Conservation (phyloP, 1,140 invertebrate species). For the Akabosia matsudoensis region DNA sequence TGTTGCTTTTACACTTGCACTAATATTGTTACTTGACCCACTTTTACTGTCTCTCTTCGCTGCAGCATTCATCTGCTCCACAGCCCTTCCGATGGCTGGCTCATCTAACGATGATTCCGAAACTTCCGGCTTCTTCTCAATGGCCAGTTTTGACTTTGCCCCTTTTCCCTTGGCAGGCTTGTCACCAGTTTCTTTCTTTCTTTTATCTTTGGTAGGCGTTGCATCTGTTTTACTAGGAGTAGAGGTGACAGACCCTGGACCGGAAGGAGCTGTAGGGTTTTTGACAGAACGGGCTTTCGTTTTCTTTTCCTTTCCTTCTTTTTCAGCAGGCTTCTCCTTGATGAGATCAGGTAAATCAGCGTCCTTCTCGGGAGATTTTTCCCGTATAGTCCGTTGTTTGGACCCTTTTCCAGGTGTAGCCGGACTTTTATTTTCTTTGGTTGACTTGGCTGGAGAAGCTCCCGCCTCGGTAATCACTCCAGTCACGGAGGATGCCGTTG, state of each 20-base stretch:
- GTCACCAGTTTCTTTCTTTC: conserved; percentile 21
- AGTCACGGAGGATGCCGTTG: conserved; percentile 33
- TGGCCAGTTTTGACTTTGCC: conserved; percentile 38
- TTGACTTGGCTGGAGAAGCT: conserved; percentile 26
- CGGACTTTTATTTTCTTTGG: conserved; percentile 37
- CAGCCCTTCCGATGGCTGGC: conserved; percentile 23
- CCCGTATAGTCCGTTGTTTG: conserved; percentile 24
- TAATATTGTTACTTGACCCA: conserved; percentile 18
- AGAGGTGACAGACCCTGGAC: background rate
- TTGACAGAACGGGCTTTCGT: conserved; percentile 35
- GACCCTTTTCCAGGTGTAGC: conserved; percentile 12
- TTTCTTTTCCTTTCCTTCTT: conserved; percentile 36
- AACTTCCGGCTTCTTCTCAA: conserved; percentile 34
- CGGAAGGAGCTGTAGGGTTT: conserved; percentile 30
- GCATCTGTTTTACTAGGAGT: background rate
- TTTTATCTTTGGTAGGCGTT: conserved; percentile 9
- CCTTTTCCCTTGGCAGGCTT: conserved; percentile 30
- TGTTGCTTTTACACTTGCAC: conserved; percentile 23
- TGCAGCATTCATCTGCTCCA: conserved; percentile 25
- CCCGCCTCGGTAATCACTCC: conserved; percentile 22
- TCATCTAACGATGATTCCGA: conserved; percentile 26
- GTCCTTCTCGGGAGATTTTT: conserved; percentile 38
- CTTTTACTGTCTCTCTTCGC: conserved; percentile 20
- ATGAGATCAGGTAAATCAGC: conserved; percentile 32
- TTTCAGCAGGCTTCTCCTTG: conserved; percentile 31